These are phyloP conservation scores for Megaceryle alcyon DNA, from an alignment of 2,797 vertebrate species.

Conservation along the genomic window DNA sequence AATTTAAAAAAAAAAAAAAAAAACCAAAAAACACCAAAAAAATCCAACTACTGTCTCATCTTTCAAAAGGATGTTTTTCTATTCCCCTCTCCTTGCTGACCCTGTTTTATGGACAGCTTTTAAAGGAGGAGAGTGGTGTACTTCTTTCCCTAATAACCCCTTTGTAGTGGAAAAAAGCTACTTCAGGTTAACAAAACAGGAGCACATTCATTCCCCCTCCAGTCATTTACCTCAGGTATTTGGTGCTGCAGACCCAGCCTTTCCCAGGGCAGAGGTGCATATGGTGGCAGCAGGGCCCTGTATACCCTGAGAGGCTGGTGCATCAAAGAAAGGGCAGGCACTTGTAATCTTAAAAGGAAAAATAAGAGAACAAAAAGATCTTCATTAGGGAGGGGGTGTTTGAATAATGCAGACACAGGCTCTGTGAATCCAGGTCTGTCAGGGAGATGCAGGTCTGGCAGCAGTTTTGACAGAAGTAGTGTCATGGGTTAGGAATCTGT, in stretches of 20 bases:
- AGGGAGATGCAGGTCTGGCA: background rate
- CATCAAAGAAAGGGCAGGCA: background rate
- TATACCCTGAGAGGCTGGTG: background rate
- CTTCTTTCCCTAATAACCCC: background rate
- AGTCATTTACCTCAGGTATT: background rate
- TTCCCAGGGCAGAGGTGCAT: background rate
- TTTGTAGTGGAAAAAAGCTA: background rate
- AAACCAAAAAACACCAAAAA: background rate
- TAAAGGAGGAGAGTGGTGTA: background rate
- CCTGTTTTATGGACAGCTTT: background rate
- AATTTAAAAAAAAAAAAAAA: background rate
- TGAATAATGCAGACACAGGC: background rate
- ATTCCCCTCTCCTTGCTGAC: rapidly evolving
- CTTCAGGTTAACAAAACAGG: background rate
- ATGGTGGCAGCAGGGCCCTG: rapidly evolving
- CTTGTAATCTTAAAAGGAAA: background rate
- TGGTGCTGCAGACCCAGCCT: background rate
- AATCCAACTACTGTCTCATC: background rate
- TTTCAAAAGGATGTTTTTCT: background rate
- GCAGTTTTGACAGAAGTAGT: background rate
- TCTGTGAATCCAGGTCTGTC: background rate
- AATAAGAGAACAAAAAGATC: background rate
- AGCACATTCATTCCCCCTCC: background rate
- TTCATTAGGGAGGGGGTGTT: background rate
- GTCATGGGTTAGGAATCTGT: background rate